phyloP scores from a whole-genome alignment of 2,888 invertebrate genomes.

The Cerastoderma edule region DNA sequence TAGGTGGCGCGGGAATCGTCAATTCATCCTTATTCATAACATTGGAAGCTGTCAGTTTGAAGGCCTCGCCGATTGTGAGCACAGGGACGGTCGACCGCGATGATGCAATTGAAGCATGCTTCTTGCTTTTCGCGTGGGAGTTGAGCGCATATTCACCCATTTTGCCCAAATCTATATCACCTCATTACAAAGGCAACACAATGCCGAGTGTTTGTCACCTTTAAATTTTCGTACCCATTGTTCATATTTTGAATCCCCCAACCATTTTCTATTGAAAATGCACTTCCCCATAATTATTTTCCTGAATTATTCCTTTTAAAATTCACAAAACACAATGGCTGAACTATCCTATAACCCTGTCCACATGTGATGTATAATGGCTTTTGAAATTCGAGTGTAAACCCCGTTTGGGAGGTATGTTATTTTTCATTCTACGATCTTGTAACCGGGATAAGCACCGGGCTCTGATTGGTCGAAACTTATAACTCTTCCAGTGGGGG shows the following conservation, averaged over 20 bases:
- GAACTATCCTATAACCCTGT: too few relatives aligned
- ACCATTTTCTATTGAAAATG: not conserved
- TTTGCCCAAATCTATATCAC: not conserved
- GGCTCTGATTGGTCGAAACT: too few relatives aligned
- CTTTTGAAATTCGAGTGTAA: too few relatives aligned
- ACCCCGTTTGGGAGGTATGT: too few relatives aligned
- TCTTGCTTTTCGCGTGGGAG: constrained; percentile 4
- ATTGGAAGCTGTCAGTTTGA: not conserved
- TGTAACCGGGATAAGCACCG: too few relatives aligned
- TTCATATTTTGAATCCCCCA: not conserved
- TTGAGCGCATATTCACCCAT: not conserved
- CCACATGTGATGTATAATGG: too few relatives aligned
- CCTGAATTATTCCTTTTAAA: too few relatives aligned
- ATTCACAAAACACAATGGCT: too few relatives aligned
- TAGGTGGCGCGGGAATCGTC: constrained; percentile 3
- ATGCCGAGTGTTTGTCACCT: not conserved
- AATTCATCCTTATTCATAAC: not conserved
- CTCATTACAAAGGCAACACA: not conserved
- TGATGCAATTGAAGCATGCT: not conserved
- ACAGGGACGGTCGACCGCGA: not conserved
- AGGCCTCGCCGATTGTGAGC: too few relatives aligned
- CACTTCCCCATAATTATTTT: not conserved
- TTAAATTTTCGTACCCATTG: not conserved
- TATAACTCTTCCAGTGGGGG: too few relatives aligned
- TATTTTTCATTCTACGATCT: too few relatives aligned